Evolutionary conservation across 2,113 vertebrate genomes (phyloP).

Genomic region (Tiliqua scincoides): DNA sequence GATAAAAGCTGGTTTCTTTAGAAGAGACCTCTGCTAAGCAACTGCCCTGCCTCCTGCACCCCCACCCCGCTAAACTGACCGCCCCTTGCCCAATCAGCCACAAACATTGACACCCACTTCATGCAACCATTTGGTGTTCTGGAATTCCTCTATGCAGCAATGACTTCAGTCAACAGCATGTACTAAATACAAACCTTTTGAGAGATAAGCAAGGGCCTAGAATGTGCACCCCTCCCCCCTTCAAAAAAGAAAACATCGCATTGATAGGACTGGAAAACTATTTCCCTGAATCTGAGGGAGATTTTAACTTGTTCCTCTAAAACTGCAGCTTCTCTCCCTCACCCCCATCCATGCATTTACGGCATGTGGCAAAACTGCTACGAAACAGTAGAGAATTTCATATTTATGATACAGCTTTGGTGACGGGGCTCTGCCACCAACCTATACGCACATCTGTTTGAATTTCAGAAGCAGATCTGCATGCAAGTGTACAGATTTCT

Average conservation of each 20-base stretch:
- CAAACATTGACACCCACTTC: neutral
- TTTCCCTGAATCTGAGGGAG: neutral
- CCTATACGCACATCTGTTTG: too few species aligned
- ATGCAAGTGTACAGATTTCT: too few species aligned
- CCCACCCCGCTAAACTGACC: constrained; percentile 25
- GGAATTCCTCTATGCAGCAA: constrained; percentile 29
- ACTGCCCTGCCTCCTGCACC: neutral
- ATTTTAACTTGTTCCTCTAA: neutral
- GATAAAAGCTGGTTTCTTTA: constrained; percentile 58
- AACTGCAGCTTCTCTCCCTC: neutral
- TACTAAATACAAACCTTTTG: constrained; percentile 50
- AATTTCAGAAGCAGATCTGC: too few species aligned
- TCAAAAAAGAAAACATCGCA: neutral
- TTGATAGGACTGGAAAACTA: neutral
- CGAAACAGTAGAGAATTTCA: neutral
- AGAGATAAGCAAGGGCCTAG: constrained; percentile 49
- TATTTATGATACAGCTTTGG: too few species aligned
- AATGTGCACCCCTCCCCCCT: constrained; percentile 22
- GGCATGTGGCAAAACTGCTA: neutral
- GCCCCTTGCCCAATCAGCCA: constrained; percentile 27
- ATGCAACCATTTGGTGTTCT: constrained; percentile 50
- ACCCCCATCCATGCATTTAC: neutral
- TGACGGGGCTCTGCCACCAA: too few species aligned
- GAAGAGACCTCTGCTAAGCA: constrained; percentile 28
- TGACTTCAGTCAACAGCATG: constrained; percentile 30